Base-by-base conservation (phyloP, 35 echinoderm and acorn worm genomes). In the Hemicentrotus pulcherrimus region DNA sequence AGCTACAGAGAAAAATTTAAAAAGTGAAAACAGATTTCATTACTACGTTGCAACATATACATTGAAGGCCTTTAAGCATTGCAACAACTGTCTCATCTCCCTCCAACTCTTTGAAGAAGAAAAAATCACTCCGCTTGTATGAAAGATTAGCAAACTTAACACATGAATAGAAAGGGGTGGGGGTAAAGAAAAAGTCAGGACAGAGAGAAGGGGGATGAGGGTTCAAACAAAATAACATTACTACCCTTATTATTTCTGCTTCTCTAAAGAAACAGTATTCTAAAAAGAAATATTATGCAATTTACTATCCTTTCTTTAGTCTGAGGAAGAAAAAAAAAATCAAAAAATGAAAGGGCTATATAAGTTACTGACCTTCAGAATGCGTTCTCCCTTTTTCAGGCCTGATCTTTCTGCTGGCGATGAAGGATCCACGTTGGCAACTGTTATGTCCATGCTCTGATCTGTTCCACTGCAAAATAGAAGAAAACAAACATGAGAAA, bases 331-430 rank as follows among this genome's bases (percentile, higher is more conserved):
- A 9, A 47, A 22, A n/a, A 46, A 2, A 9, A 47, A 22, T 35
- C 24, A 92, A 4, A 92, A 92, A 30, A 47, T 18, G 0, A 10
- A 47, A 70, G 50, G 50, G 50, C 50, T 55, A 55, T 2, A 55
- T 55, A 2, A 55, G 50, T 14, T 78, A 92, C 87, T 85, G 94
- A 97, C 98, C 95, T 97, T 97, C 32, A 86, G 30, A 88, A 99
- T 97, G 47, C 52, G 89, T 92, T 96, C 91, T 61, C 98, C 98
- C 86, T 92, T 95, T 41, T 97, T 97, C 19, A 99, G 95, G 31
- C 98, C 98, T 85, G 98, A 96, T 94, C 95, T 96, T 32, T 95
- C 94, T 55, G 98, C 98, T 86, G 98, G 98, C 46, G 98, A 99
- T 41, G 92, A 94, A 4, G 92, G 95, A 85, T 99, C 98, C 28